Evolutionary conservation across 2,888 invertebrate species (phyloP), one percentile per base, ranked within the genome.

Genomic region (Erebia epiphron): DNA sequence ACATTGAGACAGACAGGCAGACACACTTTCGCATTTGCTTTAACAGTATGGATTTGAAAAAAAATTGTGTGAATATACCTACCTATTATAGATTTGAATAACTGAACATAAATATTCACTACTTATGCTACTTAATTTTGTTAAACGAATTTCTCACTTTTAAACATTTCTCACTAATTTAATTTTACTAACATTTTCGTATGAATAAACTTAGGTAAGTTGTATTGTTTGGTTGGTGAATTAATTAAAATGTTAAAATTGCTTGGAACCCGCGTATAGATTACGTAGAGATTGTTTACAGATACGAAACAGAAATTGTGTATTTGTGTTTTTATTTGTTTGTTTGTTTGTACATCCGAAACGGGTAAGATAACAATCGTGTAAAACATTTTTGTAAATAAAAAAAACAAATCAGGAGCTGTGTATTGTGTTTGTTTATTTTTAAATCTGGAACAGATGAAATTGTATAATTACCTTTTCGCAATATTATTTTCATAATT

Each of bases 231-330:
- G 16, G 49, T 64, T 7, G 35, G 35, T 35, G 35, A 35, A 35
- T 49, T 64, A 64, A 64, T 64, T 64, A 50, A 64, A 52, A 35
- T 64, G 52, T 63, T 64, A 35, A n/a, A 64, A 64, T 64, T 54
- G 64, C 54, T 54, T n/a, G 64, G 4, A 54, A 35, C n/a, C 14
- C n/a, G 9, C 21, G 49, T 26, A 21, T 16, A 35, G 52, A 16
- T 64, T 64, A 35, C 52, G n/a, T 10, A n/a, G 58, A 16, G 35
- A 18, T 26, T 57, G 21, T 26, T 57, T 57, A 26, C 57, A 11
- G 35, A 57, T 35, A 35, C 7, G 35, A 35, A 35, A 35, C 35
- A 14, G 11, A 46, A 46, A 46, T 13, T 13, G 11, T 46, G 3
- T 54, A 2, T 16, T 16, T 18, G 16, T 54, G 54, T 18, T 18